Evolutionary conservation across 2,113 vertebrate species (phyloP).

Genomic region (Promerops cafer): DNA sequence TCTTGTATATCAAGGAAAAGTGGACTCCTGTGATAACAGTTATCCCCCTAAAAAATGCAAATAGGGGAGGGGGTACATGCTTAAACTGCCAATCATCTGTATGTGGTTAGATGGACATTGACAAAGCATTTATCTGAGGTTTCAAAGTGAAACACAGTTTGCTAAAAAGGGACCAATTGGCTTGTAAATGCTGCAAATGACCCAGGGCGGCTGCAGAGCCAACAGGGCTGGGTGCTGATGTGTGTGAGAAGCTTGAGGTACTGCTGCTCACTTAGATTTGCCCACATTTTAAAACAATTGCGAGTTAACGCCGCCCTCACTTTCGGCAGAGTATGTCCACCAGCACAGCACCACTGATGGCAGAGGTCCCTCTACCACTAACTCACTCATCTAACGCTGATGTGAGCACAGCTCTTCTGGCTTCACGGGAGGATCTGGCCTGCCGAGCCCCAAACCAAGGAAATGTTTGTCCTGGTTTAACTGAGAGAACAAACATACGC

Average conservation of each 20-base stretch:
- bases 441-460: not conserved
- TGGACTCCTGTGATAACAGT: not conserved
- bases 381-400: not conserved
- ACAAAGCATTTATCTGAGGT: not conserved
- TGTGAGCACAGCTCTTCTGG: not conserved
- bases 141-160: not conserved
- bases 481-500: not conserved
- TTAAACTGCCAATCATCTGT: not conserved
- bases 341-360: not conserved
- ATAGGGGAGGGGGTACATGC: not conserved
- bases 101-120: not conserved
- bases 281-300: not conserved
- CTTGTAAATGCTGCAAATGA: not conserved
- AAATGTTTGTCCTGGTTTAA: not conserved
- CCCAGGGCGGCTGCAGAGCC: not conserved
- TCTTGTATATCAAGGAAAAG: not conserved
- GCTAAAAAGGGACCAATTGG: not conserved
- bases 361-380: not conserved
- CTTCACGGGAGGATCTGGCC: not conserved
- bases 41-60: not conserved
- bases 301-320: not conserved
- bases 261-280: not conserved
- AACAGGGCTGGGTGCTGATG: not conserved
- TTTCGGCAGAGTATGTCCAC: not conserved
- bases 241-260: not conserved